Evolutionary conservation across 2,797 vertebrate genomes (phyloP).

Genomic region (Chelonia mydas): DNA sequence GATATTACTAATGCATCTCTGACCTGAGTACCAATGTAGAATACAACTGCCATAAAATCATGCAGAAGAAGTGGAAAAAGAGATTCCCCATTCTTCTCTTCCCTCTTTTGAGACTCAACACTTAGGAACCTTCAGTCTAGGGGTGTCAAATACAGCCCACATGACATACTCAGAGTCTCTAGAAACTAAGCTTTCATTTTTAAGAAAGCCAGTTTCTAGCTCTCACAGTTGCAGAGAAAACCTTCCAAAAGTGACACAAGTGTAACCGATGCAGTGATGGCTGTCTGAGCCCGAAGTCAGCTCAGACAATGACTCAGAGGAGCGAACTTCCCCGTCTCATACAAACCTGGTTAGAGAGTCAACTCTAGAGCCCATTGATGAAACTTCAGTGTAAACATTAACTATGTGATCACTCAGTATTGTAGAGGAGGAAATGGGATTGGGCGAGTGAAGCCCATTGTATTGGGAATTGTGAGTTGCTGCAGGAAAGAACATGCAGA

Average conservation of each 20-base stretch:
- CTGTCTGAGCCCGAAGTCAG: not conserved
- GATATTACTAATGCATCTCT: too few relatives aligned
- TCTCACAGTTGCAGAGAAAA: not conserved
- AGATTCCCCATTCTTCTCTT: not conserved
- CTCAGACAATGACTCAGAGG: not conserved
- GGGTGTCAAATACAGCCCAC: not conserved
- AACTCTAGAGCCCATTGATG: accelerated
- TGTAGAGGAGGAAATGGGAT: not conserved
- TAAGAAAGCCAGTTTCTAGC: not conserved
- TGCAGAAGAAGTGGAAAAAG: not conserved
- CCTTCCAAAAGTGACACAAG: not conserved
- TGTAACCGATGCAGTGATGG: accelerated
- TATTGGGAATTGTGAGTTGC: not conserved
- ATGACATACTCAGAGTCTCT: not conserved
- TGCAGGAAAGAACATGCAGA: not conserved
- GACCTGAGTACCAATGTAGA: too few relatives aligned
- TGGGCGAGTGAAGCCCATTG: not conserved
- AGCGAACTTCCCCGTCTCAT: not conserved
- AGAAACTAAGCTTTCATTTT: not conserved
- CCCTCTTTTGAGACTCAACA: not conserved
- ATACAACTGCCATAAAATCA: not conserved
- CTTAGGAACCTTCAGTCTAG: not conserved
- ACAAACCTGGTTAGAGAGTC: accelerated
- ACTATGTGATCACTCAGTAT: not conserved
- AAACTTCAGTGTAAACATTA: not conserved